phyloP scores from a whole-genome alignment of 64 coral and sea anemone genomes.

The Stichodactyla helianthus region DNA sequence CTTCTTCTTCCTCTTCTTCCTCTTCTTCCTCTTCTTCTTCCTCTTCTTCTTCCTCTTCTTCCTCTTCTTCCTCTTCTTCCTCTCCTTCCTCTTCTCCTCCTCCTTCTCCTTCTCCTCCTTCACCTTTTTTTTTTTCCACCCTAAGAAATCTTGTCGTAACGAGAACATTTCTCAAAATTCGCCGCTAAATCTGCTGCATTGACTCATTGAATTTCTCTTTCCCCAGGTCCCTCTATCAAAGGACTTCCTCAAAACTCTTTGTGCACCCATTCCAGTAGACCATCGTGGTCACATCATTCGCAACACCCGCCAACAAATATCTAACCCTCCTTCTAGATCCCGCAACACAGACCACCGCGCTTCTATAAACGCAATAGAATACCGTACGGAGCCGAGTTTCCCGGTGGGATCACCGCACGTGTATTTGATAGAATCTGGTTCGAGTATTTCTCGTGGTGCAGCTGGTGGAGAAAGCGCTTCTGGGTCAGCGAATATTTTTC shows the following conservation, averaged over 20 bases:
- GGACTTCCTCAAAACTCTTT: conserved; percentile 69
- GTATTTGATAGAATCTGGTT: conserved; percentile 52
- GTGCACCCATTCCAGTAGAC: conserved; percentile 32
- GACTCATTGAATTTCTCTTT: neutral
- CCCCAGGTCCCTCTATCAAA: conserved; percentile 56
- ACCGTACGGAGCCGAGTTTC: conserved; percentile 22
- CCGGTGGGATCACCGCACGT: conserved; percentile 53
- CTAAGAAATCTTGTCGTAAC: too few species aligned
- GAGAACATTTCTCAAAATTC: too few species aligned
- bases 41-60: too few species aligned
- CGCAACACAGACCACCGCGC: conserved; percentile 14
- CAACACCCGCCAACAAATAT: conserved; percentile 45
- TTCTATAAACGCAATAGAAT: conserved; percentile 8
- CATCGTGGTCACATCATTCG: conserved; percentile 62
- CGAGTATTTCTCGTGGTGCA: conserved; percentile 51
- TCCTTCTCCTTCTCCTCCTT: too few species aligned
- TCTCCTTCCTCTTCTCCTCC: too few species aligned
- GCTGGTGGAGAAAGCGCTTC: neutral
- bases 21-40: too few species aligned
- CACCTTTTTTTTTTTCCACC: too few species aligned
- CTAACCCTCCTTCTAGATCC: conserved; percentile 17
- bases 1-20: too few species aligned
- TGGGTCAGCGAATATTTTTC: neutral
- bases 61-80: too few species aligned
- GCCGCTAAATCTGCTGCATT: too few species aligned